Evolutionary conservation across 2,113 vertebrate species (phyloP).

Genomic region (Platanista minor): DNA sequence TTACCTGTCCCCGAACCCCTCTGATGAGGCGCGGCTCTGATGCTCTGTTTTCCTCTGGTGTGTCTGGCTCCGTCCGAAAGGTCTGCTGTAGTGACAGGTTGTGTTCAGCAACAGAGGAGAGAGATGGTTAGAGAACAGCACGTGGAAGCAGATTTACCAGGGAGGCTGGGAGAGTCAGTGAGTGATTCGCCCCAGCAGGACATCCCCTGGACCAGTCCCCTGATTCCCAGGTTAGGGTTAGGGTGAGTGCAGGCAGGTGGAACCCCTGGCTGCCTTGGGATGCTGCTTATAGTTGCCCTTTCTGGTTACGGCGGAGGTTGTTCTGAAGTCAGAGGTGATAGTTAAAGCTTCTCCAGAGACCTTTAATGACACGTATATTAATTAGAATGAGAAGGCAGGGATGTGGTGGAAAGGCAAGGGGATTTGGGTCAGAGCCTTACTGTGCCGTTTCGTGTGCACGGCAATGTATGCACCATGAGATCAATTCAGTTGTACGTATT

Average conservation of each 20-base stretch:
- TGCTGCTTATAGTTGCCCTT: too few relatives aligned
- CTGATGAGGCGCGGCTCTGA: not conserved
- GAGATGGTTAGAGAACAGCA: not conserved
- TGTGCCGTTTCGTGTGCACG: accelerated
- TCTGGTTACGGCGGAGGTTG: not conserved
- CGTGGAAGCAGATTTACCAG: constrained; percentile 34
- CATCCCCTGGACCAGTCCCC: not conserved
- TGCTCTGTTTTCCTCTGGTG: not conserved
- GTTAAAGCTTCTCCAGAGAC: not conserved
- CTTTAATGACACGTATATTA: accelerated
- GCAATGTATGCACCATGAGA: accelerated
- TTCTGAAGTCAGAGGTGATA: too few relatives aligned
- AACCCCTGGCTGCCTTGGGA: not conserved
- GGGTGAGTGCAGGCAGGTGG: not conserved
- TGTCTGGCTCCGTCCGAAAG: not conserved
- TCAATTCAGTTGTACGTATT: accelerated
- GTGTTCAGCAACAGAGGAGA: constrained; percentile 22
- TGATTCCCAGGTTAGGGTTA: not conserved
- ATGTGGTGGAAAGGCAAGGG: accelerated
- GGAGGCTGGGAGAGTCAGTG: not conserved
- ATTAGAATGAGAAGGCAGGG: not conserved
- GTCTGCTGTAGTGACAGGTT: not conserved
- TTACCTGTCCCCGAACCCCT: not conserved
- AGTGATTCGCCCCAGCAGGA: not conserved
- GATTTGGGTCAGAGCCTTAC: not conserved